A percentile compares a stretch with the other conserved stretches of the same genome.
These are phyloP conservation scores for Bursaphelenchus okinawaensis DNA, from an alignment of 2,888 invertebrate genomes.

Conservation along the genomic window DNA sequence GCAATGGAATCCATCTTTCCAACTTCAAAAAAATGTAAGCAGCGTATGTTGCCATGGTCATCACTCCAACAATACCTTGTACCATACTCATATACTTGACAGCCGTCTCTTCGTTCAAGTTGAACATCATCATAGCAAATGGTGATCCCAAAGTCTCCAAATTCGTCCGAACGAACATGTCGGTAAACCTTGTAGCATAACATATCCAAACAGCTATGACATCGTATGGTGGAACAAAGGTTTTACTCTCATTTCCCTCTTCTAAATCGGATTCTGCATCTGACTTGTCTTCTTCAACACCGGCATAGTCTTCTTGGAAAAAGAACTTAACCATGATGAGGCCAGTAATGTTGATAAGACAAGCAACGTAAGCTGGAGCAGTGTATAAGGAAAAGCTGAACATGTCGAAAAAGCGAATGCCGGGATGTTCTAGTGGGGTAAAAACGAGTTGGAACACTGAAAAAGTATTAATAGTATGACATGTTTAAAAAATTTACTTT, in stretches of 20 bases:
- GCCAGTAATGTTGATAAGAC: slow-evolving; percentile 31
- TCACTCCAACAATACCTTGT: slow-evolving; percentile 48
- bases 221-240: slow-evolving; percentile 48
- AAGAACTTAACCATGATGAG: slow-evolving; percentile 15
- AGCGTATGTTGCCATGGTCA: slow-evolving; percentile 56
- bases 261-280: background rate
- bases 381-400: slow-evolving; percentile 32
- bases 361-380: slow-evolving; percentile 31
- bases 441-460: slow-evolving; percentile 54
- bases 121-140: slow-evolving; percentile 59
- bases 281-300: slow-evolving; percentile 22
- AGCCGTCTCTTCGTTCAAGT: slow-evolving; percentile 57
- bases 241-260: slow-evolving; percentile 50
- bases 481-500: too few relatives aligned
- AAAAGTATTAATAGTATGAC: background rate
- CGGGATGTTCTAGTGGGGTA: slow-evolving; percentile 47
- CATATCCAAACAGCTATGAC: slow-evolving; percentile 35
- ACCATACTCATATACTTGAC: slow-evolving; percentile 58
- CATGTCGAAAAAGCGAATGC: slow-evolving; percentile 14
- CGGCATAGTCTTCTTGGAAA: slow-evolving; percentile 31
- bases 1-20: slow-evolving; percentile 30
- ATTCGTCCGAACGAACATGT: slow-evolving; percentile 58
- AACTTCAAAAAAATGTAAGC: slow-evolving; percentile 57
- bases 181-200: slow-evolving; percentile 57
- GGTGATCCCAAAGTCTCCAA: slow-evolving; percentile 59